These are phyloP conservation scores for Felis chaus DNA, from an alignment of 2,113 vertebrate species.

Conservation along the genomic window DNA sequence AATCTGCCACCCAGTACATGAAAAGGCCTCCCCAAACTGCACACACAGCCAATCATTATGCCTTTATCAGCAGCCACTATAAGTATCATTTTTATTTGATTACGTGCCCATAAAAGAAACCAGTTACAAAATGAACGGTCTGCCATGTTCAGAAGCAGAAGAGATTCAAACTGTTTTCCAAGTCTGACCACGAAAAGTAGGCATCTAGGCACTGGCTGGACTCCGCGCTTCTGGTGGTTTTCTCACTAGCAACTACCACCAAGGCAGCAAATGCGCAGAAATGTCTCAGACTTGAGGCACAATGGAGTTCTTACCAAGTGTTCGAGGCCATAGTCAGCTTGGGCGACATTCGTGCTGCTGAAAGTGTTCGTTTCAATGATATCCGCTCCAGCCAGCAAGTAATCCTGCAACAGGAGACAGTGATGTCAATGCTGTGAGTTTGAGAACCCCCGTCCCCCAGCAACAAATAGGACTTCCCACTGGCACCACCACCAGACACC, in stretches of 20 bases:
- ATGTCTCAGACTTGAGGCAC: background rate
- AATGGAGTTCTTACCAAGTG: constrained; percentile 88
- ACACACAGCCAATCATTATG: background rate
- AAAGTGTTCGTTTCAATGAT: constrained; percentile 99
- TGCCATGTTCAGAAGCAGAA: background rate
- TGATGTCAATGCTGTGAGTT: background rate
- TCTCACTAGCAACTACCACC: background rate
- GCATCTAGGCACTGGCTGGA: background rate
- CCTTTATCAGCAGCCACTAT: background rate
- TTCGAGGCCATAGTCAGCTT: constrained; percentile 95
- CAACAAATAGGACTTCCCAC: background rate
- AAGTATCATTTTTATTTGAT: background rate
- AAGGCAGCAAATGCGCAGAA: background rate
- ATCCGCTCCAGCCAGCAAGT: constrained; percentile 94
- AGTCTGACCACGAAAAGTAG: background rate
- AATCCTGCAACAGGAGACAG: constrained; percentile 87
- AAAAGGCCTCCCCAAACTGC: background rate
- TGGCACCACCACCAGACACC: background rate
- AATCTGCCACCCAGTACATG: background rate
- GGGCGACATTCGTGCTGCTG: constrained; percentile 94
- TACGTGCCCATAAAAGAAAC: background rate
- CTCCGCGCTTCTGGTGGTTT: background rate
- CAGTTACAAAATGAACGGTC: constrained; percentile 5
- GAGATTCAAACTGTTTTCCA: background rate
- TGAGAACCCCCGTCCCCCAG: background rate